Base-by-base conservation (phyloP, 2,113 vertebrate species). In the Gadus macrocephalus region DNA sequence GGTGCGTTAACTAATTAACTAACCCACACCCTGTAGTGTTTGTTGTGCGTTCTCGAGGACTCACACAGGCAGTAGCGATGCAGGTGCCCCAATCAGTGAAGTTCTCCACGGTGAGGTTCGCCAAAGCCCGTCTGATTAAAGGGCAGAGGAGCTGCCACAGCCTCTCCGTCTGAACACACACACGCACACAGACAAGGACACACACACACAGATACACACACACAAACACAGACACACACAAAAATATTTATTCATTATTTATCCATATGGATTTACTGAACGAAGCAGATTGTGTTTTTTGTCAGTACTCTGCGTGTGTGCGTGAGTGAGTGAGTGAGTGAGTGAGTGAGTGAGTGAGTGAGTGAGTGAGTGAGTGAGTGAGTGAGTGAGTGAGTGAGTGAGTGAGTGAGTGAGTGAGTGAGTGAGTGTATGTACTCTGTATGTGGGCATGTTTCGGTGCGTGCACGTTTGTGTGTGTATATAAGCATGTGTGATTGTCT, bases 41-140 rank as follows among this genome's bases (percentile, higher is more conserved):
- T 67, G 20, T 22, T 35, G 31, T 35, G 31, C 4, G 4, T 35
- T 35, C 31, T 35, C 31, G 67, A 31, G 14, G 3, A 91, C 96
- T 92, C 90, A 98, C 97, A 88, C 95, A 98, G 63, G 96, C 96
- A 0, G 96, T 98, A 31, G 97, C 95, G 82, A 99, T 95, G 77
- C 96, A 98, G 0, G 96, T 96, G 71, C 97, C 96, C 97, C 96
- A 98, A 73, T 98, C 97, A 1, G 91, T 94, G 53, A 95, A 98
- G 0, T 95, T 98, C 76, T 99, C 97, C 72, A 99, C 93, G 0
- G 96, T 99, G 71, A 99, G 95, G 88, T 94, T 96, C 79, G 92
- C 94, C 56, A 98, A 86, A 2, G 95, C 96, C 4, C 86, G 96
- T 85, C 94, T 91, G 81, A 99, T 94, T 85, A 99, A 84, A 0